phyloP scores from a whole-genome alignment of 2,888 invertebrate species.

The Drosophila hamatofila region DNA sequence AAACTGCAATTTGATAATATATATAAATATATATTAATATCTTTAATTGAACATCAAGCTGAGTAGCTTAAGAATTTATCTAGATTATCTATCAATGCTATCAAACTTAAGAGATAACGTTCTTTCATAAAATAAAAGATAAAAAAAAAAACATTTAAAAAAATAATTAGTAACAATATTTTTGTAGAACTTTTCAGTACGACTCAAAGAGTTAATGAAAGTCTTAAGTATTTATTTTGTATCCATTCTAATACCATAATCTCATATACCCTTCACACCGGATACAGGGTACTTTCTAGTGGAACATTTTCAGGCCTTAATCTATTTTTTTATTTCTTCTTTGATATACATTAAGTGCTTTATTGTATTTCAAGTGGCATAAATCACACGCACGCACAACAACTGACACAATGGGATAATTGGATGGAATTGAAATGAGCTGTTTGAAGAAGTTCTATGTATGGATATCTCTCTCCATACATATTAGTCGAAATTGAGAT shows the following conservation, averaged over 20 bases:
- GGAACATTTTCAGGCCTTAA: neutral
- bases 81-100: too few species aligned
- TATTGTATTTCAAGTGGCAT: slow-evolving; percentile 70
- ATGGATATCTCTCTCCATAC: neutral
- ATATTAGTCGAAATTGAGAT: slow-evolving; percentile 27
- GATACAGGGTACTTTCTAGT: slow-evolving; percentile 4
- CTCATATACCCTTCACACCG: neutral
- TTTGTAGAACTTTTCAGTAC: neutral
- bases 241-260: neutral
- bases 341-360: slow-evolving; percentile 54
- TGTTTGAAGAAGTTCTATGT: slow-evolving; percentile 44
- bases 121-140: too few species aligned
- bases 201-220: neutral
- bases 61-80: too few species aligned
- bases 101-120: too few species aligned
- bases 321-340: slow-evolving; percentile 5
- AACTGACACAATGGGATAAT: slow-evolving; percentile 69
- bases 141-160: too few species aligned
- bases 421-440: slow-evolving; percentile 71
- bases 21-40: neutral
- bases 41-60: too few species aligned
- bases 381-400: slow-evolving; percentile 68
- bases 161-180: too few species aligned
- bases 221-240: neutral
- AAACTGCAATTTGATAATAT: too few species aligned